phyloP scores from a whole-genome alignment of 2,888 invertebrate genomes.

The Maniola hyperantus region DNA sequence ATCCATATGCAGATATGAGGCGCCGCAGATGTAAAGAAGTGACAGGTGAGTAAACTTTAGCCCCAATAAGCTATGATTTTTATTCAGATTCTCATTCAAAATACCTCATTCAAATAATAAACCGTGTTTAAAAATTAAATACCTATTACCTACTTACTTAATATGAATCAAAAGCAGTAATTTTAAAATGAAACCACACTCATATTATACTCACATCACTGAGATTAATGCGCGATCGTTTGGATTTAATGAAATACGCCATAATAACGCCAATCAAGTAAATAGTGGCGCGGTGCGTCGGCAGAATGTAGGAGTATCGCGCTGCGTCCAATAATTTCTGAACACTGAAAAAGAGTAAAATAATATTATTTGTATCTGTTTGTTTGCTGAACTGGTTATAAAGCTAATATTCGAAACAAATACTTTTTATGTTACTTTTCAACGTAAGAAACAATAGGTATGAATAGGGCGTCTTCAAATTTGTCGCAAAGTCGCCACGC shows the following conservation, averaged over 20 bases:
- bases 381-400: neutral
- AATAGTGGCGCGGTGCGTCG: conserved; percentile 81
- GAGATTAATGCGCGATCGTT: conserved; percentile 63
- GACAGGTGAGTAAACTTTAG: neutral
- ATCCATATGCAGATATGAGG: too few species aligned
- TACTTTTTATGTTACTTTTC: too few species aligned
- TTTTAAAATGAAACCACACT: neutral
- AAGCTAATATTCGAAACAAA: too few species aligned
- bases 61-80: neutral
- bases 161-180: neutral
- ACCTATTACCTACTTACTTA: neutral
- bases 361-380: neutral
- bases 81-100: neutral
- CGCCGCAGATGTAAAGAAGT: neutral
- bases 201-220: conserved; percentile 61
- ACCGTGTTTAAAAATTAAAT: neutral
- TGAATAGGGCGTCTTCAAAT: too few species aligned
- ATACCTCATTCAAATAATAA: neutral
- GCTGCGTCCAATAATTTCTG: conserved; percentile 77
- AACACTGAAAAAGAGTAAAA: conserved; percentile 60
- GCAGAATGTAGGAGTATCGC: conserved; percentile 78
- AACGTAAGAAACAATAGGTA: too few species aligned
- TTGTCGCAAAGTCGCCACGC: too few species aligned
- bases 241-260: conserved; percentile 75
- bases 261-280: conserved; percentile 81